Percentiles rank a stretch among this genome's conserved stretches.
phyloP scores from a whole-genome alignment of 2,888 invertebrate genomes.

The Eristalis intricaria region DNA sequence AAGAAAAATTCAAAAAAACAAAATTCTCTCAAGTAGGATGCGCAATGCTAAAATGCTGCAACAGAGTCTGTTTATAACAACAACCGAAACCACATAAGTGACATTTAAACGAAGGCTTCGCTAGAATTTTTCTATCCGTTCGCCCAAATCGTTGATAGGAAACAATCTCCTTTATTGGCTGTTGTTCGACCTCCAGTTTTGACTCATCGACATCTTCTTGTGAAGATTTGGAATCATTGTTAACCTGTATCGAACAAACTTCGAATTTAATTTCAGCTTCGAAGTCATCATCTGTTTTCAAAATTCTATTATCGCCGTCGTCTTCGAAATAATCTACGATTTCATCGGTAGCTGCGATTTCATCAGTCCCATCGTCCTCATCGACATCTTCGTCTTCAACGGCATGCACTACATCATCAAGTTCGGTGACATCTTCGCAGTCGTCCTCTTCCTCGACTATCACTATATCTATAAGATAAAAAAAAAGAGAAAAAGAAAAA shows the following conservation, averaged over 20 bases:
- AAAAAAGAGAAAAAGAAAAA: slow-evolving; percentile 38
- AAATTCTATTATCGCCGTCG: slow-evolving; percentile 2
- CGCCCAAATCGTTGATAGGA: slow-evolving; percentile 77
- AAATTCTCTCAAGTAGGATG: slow-evolving; percentile 74
- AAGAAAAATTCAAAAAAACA: neutral
- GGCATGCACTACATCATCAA: neutral
- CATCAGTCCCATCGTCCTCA: neutral
- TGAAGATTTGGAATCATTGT: neutral
- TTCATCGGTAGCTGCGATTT: neutral
- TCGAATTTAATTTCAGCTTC: slow-evolving; percentile 3
- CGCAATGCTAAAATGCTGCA: slow-evolving; percentile 75
- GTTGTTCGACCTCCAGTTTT: neutral
- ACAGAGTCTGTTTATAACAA: slow-evolving; percentile 74
- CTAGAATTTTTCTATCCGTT: slow-evolving; percentile 73
- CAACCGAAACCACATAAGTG: slow-evolving; percentile 78
- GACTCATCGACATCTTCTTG: neutral
- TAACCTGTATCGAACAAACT: slow-evolving; percentile 24
- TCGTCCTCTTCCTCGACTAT: slow-evolving; percentile 49
- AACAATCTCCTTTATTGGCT: slow-evolving; percentile 73
- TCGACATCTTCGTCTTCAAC: slow-evolving; percentile 21
- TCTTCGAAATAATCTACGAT: slow-evolving; percentile 42
- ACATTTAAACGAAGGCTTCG: slow-evolving; percentile 75
- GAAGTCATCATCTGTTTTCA: neutral
- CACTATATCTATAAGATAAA: slow-evolving; percentile 56
- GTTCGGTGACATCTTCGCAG: neutral